Conservation (phyloP, 2,797 vertebrate genomes). For the Crocidura indochinensis region DNA sequence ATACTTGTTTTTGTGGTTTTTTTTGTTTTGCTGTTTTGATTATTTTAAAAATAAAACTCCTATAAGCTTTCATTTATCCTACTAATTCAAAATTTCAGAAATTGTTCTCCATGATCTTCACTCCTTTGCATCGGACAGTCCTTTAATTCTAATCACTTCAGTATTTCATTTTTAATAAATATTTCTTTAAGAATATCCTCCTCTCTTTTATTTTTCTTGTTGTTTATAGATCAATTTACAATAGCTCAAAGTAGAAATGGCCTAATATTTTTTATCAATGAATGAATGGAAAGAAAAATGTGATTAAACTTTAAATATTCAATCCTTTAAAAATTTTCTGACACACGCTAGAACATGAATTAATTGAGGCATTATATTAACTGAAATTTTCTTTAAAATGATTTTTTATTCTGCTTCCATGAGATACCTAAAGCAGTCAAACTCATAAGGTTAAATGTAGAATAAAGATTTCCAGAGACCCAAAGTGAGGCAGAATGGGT, state of each 20-base stretch:
- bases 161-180: too few species aligned
- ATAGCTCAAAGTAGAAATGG: neutral
- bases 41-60: too few species aligned
- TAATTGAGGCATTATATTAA: conserved; percentile 28
- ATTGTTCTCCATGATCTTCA: conserved; percentile 10
- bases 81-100: too few species aligned
- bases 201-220: neutral
- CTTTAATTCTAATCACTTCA: too few species aligned
- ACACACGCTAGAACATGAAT: conserved; percentile 9
- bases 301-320: neutral
- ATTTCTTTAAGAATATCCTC: too few species aligned
- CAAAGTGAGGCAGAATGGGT: too few species aligned
- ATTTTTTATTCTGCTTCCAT: neutral
- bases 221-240: conserved; percentile 4
- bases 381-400: conserved; percentile 27
- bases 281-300: neutral
- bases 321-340: conserved; percentile 12
- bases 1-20: too few species aligned
- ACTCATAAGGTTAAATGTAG: neutral
- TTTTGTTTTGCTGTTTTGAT: too few species aligned
- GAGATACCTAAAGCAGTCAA: neutral
- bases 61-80: too few species aligned
- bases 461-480: too few species aligned
- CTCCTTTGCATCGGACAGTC: neutral
- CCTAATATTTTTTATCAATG: neutral